Percentiles rank a stretch among this genome's conserved stretches.
These are phyloP conservation scores for Ophioninae sp. DNA, from an alignment of 2,888 invertebrate genomes.

Conservation along the genomic window DNA sequence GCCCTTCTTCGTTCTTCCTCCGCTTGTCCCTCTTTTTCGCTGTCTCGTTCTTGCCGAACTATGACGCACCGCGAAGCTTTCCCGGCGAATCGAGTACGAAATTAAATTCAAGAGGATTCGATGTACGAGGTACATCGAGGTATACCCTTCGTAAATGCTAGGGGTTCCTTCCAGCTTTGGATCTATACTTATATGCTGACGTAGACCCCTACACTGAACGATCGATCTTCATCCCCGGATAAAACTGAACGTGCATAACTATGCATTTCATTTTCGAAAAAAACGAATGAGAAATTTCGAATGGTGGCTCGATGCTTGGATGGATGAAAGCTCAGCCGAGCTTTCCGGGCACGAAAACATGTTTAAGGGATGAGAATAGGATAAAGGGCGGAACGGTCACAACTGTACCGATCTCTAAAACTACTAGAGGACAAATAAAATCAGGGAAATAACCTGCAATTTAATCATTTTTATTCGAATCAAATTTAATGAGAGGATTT, in stretches of 20 bases:
- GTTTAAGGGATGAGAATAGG: background rate
- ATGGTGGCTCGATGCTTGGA: background rate
- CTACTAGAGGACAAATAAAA: background rate
- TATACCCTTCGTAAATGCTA: background rate
- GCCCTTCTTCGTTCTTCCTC: background rate
- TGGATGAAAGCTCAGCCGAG: background rate
- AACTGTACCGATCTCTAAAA: background rate
- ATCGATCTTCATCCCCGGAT: background rate
- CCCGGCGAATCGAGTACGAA: conserved; percentile 59
- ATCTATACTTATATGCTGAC: background rate
- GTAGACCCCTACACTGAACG: background rate
- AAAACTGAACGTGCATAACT: background rate
- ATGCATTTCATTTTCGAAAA: background rate
- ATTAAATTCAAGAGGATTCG: conserved; percentile 59
- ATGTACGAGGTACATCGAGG: conserved; percentile 25
- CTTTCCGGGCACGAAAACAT: background rate
- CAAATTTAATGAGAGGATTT: too few relatives aligned
- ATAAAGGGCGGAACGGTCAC: background rate
- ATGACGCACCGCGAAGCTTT: conserved; percentile 53
- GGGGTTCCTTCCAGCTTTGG: background rate
- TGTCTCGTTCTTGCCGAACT: conserved; percentile 18
- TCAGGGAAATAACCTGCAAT: background rate
- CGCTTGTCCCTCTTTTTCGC: background rate
- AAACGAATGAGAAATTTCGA: background rate
- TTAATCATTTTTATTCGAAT: too few relatives aligned